phyloP scores from a whole-genome alignment of 2,797 vertebrate species.

The Vultur gryphus region DNA sequence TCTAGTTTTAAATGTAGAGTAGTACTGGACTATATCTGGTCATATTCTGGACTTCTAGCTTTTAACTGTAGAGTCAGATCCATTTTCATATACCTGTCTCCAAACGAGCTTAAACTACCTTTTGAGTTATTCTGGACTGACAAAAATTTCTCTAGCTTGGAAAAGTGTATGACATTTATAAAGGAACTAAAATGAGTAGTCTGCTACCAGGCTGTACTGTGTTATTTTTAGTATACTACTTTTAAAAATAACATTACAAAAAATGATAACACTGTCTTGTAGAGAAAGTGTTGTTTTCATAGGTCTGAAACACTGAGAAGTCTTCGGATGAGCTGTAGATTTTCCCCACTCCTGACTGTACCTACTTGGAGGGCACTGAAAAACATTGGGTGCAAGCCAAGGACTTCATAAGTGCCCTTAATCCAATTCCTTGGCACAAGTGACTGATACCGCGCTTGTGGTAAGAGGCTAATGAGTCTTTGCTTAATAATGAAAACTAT shows the following conservation, averaged over 20 bases:
- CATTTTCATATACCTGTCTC: background rate
- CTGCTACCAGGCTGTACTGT: background rate
- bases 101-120: background rate
- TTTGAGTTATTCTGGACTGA: background rate
- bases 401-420: background rate
- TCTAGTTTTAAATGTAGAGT: background rate
- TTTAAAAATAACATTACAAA: slow-evolving; percentile 20
- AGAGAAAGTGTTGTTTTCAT: background rate
- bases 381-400: background rate
- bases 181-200: background rate
- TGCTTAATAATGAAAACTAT: slow-evolving; percentile 41
- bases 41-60: background rate
- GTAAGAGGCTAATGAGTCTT: slow-evolving; percentile 42
- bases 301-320: background rate
- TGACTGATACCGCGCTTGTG: background rate
- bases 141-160: background rate
- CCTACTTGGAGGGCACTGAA: background rate
- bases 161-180: background rate
- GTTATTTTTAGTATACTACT: slow-evolving; percentile 15
- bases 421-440: background rate
- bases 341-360: background rate
- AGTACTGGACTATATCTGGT: background rate
- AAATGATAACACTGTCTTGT: background rate
- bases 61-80: background rate
- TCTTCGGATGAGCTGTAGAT: background rate